phyloP scores from a whole-genome alignment of 2,888 invertebrate genomes.

The Epirrhoe tristata region DNA sequence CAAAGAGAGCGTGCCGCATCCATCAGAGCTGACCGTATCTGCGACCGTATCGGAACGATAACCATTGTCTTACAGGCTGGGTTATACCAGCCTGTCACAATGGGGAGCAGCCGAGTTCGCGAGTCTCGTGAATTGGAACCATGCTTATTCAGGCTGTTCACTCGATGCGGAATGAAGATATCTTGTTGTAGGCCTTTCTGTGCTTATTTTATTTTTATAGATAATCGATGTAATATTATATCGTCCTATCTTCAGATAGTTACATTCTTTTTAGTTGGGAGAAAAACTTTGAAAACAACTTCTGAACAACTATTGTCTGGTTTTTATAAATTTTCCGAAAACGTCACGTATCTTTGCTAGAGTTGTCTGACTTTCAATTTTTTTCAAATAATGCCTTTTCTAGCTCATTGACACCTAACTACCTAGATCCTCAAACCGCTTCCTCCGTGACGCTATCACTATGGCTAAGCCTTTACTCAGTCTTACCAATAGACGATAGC shows the following conservation, averaged over 20 bases:
- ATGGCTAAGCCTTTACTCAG: conserved; percentile 14
- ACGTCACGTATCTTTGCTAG: background rate
- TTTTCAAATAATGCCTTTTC: background rate
- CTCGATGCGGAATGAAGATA: conserved; percentile 5
- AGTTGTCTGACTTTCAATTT: background rate
- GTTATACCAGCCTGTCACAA: conserved; percentile 32
- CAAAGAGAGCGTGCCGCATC: conserved; percentile 81
- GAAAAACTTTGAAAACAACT: background rate
- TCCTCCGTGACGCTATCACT: background rate
- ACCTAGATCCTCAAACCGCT: background rate
- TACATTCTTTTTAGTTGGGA: background rate
- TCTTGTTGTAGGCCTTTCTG: background rate
- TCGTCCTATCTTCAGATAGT: background rate
- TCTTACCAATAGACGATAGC: conserved; percentile 63
- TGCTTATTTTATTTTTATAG: background rate
- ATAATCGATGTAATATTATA: background rate
- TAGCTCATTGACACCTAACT: background rate
- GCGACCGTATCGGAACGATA: conserved; percentile 75
- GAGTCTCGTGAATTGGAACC: conserved; percentile 48
- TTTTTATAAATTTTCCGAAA: background rate
- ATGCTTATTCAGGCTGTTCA: conserved; percentile 2
- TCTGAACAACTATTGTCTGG: background rate
- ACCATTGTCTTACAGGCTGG: conserved; percentile 71
- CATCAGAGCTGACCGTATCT: conserved; percentile 76
- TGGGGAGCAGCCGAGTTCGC: conserved; percentile 30